These are phyloP conservation scores for Biston stratarius DNA, from an alignment of 2,888 invertebrate species.

Conservation along the genomic window DNA sequence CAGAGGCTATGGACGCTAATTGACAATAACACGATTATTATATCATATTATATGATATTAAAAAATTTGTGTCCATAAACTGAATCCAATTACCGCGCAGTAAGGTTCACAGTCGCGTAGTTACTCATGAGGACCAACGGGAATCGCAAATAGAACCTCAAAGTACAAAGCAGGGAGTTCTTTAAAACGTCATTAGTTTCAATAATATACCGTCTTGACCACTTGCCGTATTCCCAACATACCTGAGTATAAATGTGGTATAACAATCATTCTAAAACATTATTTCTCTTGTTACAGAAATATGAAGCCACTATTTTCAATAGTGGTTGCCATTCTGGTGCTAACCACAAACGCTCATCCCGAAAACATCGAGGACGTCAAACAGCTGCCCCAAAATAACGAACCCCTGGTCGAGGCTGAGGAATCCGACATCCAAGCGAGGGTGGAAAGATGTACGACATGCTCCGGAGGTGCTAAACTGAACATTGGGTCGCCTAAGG, in stretches of 20 bases:
- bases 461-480: conserved; percentile 58
- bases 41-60: too few species aligned
- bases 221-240: too few species aligned
- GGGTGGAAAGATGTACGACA: conserved; percentile 71
- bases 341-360: conserved; percentile 67
- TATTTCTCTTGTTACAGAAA: conserved; percentile 71
- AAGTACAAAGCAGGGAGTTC: too few species aligned
- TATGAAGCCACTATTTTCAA: conserved; percentile 79
- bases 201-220: too few species aligned
- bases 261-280: neutral
- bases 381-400: conserved; percentile 66
- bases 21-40: too few species aligned
- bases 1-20: too few species aligned
- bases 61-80: too few species aligned
- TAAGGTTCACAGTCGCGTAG: too few species aligned
- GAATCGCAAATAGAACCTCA: too few species aligned
- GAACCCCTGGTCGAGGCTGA: conserved; percentile 70
- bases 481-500: conserved; percentile 64
- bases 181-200: too few species aligned
- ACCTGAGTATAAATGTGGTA: neutral
- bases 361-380: conserved; percentile 70
- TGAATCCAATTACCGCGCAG: too few species aligned
- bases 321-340: conserved; percentile 76
- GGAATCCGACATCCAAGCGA: conserved; percentile 63
- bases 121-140: too few species aligned